Conservation (phyloP, 2,797 vertebrate genomes). For the Antrozous pallidus region DNA sequence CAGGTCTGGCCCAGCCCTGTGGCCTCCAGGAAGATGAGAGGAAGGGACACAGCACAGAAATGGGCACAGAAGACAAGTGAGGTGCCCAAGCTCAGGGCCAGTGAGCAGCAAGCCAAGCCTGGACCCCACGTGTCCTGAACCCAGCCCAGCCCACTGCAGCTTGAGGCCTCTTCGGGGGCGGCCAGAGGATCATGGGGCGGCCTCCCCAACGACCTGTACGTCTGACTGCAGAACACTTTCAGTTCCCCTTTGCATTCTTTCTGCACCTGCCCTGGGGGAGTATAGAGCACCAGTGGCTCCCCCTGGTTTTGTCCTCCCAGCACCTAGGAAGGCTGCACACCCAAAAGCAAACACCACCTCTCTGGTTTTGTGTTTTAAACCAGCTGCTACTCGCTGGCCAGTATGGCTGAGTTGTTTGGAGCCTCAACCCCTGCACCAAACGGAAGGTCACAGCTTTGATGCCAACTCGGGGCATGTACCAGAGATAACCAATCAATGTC, state of each 20-base stretch:
- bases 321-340: background rate
- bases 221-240: background rate
- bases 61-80: background rate
- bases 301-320: background rate
- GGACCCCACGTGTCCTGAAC: background rate
- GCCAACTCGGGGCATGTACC: background rate
- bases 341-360: background rate
- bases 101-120: too few relatives aligned
- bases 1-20: background rate
- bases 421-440: background rate
- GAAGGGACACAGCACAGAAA: background rate
- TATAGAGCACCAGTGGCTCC: too few relatives aligned
- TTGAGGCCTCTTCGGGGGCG: background rate
- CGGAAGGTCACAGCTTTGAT: background rate
- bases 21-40: background rate
- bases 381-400: background rate
- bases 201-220: background rate
- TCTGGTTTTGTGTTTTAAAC: background rate
- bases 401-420: background rate
- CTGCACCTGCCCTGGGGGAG: background rate
- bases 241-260: too few relatives aligned
- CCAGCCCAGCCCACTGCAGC: background rate
- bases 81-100: background rate
- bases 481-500: background rate
- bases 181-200: background rate